Conservation (phyloP, 2,888 invertebrate species). For the Acleris literana region DNA sequence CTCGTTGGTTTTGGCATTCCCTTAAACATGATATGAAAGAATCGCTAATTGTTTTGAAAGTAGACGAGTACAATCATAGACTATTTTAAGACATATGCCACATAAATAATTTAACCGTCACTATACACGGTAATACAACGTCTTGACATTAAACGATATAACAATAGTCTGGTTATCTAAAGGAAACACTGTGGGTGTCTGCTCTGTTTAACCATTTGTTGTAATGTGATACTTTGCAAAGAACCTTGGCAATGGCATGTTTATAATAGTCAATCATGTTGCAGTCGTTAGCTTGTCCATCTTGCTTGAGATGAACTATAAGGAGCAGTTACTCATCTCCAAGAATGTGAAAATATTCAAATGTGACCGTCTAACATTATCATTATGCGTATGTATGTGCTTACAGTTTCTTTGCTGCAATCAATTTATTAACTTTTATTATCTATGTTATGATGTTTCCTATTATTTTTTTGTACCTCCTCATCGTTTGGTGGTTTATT, state of each 20-base stretch:
- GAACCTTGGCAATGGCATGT: slow-evolving; percentile 50
- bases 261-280: slow-evolving; percentile 27
- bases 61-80: no score
- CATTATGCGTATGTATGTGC: no score
- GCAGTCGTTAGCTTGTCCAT: slow-evolving; percentile 17
- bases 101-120: neutral
- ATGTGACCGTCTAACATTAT: no score
- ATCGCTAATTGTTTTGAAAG: no score
- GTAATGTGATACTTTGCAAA: slow-evolving; percentile 38
- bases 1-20: no score
- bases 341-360: neutral
- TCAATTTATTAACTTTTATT: no score
- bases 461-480: no score
- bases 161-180: slow-evolving; percentile 36
- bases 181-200: slow-evolving; percentile 40
- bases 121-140: slow-evolving; percentile 38
- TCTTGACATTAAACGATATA: slow-evolving; percentile 29
- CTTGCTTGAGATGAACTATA: slow-evolving; percentile 13
- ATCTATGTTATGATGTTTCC: no score
- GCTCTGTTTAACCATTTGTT: slow-evolving; percentile 33
- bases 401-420: no score
- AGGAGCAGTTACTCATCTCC: neutral
- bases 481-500: no score
- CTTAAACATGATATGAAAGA: no score
- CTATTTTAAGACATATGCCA: no score